Percentiles rank a stretch among this genome's conserved stretches.
These are phyloP conservation scores for Sarcoramphus papa DNA, from an alignment of 2,797 vertebrate genomes.

Conservation along the genomic window DNA sequence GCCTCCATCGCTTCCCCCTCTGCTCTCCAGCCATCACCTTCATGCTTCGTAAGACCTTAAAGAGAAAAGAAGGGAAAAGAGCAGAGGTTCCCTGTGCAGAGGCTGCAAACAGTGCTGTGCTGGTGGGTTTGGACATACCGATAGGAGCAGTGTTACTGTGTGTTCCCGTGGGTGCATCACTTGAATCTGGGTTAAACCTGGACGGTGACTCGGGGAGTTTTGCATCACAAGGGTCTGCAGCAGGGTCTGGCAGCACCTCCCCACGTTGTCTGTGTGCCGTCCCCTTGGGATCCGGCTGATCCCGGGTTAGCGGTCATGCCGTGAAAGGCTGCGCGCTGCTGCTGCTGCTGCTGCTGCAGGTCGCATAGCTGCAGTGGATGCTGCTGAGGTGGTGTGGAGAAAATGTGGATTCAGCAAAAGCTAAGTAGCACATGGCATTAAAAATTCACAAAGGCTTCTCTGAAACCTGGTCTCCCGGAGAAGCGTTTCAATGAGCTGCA, in stretches of 20 bases:
- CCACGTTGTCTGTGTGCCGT: rapidly evolving
- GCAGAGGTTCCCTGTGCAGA: not conserved
- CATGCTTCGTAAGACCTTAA: rapidly evolving
- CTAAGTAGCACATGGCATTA: constrained; percentile 5
- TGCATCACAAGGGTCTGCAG: not conserved
- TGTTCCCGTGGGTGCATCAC: rapidly evolving
- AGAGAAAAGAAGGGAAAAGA: not conserved
- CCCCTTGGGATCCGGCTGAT: not conserved
- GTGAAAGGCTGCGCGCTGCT: not conserved
- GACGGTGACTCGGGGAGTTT: not conserved
- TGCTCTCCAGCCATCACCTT: not conserved
- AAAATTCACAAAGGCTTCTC: constrained; percentile 47
- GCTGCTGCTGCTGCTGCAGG: not conserved
- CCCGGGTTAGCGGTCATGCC: rapidly evolving
- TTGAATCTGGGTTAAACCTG: not conserved
- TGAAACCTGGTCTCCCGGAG: not conserved
- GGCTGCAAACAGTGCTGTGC: not conserved
- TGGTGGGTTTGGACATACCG: rapidly evolving
- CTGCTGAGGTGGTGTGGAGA: not conserved
- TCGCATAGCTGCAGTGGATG: not conserved
- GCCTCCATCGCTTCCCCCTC: rapidly evolving
- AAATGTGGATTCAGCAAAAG: constrained; percentile 44
- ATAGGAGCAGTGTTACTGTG: rapidly evolving
- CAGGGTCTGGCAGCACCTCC: not conserved
- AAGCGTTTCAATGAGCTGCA: not conserved